These are phyloP conservation scores for Trissolcus brochymenae DNA, from an alignment of 2,888 invertebrate species.

Conservation along the genomic window DNA sequence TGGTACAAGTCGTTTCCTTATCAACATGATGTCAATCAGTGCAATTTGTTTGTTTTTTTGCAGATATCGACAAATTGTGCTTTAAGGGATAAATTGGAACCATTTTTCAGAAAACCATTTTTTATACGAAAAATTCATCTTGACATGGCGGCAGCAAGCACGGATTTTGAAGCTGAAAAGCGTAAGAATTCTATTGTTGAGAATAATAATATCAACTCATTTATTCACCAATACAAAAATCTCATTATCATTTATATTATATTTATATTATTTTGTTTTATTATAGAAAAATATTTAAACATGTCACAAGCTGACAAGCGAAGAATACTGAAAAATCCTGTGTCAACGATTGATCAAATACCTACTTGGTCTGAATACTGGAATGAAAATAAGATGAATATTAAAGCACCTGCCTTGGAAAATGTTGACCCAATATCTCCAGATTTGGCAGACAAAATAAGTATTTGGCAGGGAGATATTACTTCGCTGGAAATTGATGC, in stretches of 20 bases:
- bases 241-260: no score
- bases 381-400: slow-evolving; percentile 71
- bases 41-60: no score
- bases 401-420: slow-evolving; percentile 63
- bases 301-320: slow-evolving; percentile 79
- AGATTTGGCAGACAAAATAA: slow-evolving; percentile 80
- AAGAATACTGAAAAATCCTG: slow-evolving; percentile 76
- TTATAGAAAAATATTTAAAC: slow-evolving; percentile 76
- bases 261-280: not conserved
- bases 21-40: no score
- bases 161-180: slow-evolving; percentile 66
- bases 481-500: slow-evolving; percentile 90
- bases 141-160: not conserved
- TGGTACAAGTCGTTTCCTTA: no score
- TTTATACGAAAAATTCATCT: no score
- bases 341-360: slow-evolving; percentile 76
- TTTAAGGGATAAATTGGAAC: no score
- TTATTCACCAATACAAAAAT: no score
- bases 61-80: no score
- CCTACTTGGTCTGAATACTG: slow-evolving; percentile 80
- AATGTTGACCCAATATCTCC: slow-evolving; percentile 61
- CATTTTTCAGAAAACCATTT: no score
- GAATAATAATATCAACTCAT: not conserved
- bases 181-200: slow-evolving; percentile 48
- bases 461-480: slow-evolving; percentile 87